A percentile compares a stretch with the other conserved stretches of the same genome.
Conservation (phyloP, 2,113 vertebrate genomes). For the Chascanopsetta lugubris region DNA sequence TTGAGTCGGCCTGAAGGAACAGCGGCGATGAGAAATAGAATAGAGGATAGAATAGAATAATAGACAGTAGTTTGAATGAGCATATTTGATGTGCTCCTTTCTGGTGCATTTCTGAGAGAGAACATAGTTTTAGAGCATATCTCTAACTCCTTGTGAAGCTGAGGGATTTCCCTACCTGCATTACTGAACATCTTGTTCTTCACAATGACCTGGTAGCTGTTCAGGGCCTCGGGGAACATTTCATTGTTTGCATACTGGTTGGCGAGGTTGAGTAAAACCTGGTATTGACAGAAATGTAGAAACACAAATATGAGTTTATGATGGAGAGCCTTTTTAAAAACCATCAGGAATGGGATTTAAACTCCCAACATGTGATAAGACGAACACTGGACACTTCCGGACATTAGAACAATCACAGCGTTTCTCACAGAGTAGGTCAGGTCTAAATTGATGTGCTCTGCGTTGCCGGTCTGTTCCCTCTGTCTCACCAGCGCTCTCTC, state of each 20-base stretch:
- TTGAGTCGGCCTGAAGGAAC: constrained; percentile 86
- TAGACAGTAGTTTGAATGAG: neutral
- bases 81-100: no score
- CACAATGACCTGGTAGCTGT: constrained; percentile 95
- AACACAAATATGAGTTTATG: no score
- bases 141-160: neutral
- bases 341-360: no score
- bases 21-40: neutral
- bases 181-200: constrained; percentile 97
- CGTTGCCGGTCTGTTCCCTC: constrained; percentile 85
- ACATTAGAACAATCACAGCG: constrained; percentile 24
- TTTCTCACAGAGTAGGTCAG: constrained; percentile 95
- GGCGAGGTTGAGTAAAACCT: constrained; percentile 97
- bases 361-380: no score
- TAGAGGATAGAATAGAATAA: constrained; percentile 10
- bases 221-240: constrained; percentile 95
- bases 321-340: no score
- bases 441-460: constrained; percentile 91
- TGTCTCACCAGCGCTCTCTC: constrained; percentile 90
- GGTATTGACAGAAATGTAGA: neutral
- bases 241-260: constrained; percentile 95
- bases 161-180: constrained; percentile 82
- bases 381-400: no score
- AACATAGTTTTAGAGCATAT: neutral
- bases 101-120: neutral